Evolutionary conservation across 2,888 invertebrate genomes (phyloP).

Genomic region (Dryadula phaetusa): DNA sequence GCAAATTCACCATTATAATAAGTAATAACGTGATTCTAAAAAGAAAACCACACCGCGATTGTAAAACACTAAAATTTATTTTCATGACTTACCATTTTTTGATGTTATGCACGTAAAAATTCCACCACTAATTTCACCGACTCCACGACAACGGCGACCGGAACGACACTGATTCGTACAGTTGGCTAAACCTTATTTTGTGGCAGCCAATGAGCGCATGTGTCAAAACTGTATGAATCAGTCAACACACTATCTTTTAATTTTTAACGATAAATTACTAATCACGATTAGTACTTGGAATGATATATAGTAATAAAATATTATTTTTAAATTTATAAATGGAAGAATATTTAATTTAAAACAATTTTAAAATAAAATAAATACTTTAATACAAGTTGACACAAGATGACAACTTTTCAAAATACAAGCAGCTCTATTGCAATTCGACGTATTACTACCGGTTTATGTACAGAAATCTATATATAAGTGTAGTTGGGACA

Average conservation of each 20-base stretch:
- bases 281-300: slow-evolving; percentile 34
- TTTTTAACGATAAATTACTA: slow-evolving; percentile 33
- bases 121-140: slow-evolving; percentile 81
- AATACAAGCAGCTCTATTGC: slow-evolving; percentile 58
- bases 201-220: slow-evolving; percentile 80
- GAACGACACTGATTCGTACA: slow-evolving; percentile 79
- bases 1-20: slow-evolving; percentile 60
- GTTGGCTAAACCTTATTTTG: slow-evolving; percentile 74
- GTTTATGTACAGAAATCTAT: slow-evolving; percentile 49
- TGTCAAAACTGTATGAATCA: slow-evolving; percentile 70
- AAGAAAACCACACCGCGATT: slow-evolving; percentile 62
- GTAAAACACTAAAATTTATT: slow-evolving; percentile 70
- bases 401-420: slow-evolving; percentile 65
- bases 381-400: slow-evolving; percentile 36
- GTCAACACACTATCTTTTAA: slow-evolving; percentile 61
- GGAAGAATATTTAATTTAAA: slow-evolving; percentile 20
- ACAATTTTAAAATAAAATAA: slow-evolving; percentile 34
- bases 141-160: slow-evolving; percentile 82
- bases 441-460: slow-evolving; percentile 49
- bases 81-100: slow-evolving; percentile 83
- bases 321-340: slow-evolving; percentile 26
- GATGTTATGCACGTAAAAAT: slow-evolving; percentile 83
- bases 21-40: slow-evolving; percentile 53
- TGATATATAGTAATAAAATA: slow-evolving; percentile 29
- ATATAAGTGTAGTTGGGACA: slow-evolving; percentile 51